Conservation (phyloP, 1,140 invertebrate genomes). For the Amphibalanus amphitrite region DNA sequence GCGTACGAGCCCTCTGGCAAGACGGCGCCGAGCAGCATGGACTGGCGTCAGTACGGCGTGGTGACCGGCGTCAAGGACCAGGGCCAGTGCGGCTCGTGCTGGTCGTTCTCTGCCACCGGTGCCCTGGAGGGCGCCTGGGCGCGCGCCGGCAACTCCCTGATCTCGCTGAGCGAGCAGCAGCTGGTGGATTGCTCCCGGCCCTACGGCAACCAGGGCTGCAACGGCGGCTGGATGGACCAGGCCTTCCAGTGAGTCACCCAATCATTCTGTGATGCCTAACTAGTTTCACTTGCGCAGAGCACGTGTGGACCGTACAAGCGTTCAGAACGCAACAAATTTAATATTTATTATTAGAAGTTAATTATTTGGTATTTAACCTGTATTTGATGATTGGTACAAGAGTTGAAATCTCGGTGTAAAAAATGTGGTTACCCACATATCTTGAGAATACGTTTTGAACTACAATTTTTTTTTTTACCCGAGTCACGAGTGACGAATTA, state of each 20-base stretch:
- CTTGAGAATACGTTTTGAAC: too few relatives aligned
- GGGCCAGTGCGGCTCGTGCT: slow-evolving; percentile 26
- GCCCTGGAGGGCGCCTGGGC: slow-evolving; percentile 89
- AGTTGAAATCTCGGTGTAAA: too few relatives aligned
- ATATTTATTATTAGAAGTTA: too few relatives aligned
- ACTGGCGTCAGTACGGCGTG: slow-evolving; percentile 27
- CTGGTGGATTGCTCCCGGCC: slow-evolving; percentile 78
- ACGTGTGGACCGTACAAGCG: not conserved
- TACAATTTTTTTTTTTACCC: too few relatives aligned
- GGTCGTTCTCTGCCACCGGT: slow-evolving; percentile 45
- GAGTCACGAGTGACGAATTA: too few relatives aligned
- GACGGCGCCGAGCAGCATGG: slow-evolving; percentile 18
- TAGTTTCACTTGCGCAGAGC: not conserved
- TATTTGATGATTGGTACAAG: not conserved
- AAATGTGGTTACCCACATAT: too few relatives aligned
- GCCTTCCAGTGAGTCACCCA: slow-evolving; percentile 41
- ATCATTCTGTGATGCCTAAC: not conserved
- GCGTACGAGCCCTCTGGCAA: not conserved
- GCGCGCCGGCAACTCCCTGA: slow-evolving; percentile 57
- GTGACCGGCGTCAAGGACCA: slow-evolving; percentile 32
- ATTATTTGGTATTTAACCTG: not conserved
- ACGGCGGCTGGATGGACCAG: slow-evolving; percentile 85
- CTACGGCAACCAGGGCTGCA: slow-evolving; percentile 90
- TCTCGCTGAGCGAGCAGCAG: slow-evolving; percentile 94
- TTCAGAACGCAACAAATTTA: too few relatives aligned